Conservation (phyloP, 2,888 invertebrate genomes). For the Aphelenchoides bicaudatus region DNA sequence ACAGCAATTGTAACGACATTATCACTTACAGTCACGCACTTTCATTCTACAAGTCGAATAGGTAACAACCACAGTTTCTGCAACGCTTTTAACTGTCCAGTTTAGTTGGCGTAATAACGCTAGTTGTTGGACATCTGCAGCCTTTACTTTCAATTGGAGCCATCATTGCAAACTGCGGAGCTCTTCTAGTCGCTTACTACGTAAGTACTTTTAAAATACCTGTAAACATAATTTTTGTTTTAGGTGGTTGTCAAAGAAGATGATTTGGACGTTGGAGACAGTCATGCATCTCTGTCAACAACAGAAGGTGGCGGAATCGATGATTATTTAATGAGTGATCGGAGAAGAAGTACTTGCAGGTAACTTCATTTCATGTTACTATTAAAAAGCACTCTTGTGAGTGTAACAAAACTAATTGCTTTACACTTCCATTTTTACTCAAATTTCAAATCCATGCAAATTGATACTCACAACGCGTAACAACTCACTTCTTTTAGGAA, state of each 20-base stretch:
- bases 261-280: slow-evolving; percentile 56
- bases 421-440: neutral
- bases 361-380: too few species aligned
- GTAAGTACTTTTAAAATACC: too few species aligned
- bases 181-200: slow-evolving; percentile 58
- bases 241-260: slow-evolving; percentile 60
- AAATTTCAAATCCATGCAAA: neutral
- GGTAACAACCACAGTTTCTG: slow-evolving; percentile 28
- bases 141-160: slow-evolving; percentile 54
- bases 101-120: slow-evolving; percentile 51
- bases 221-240: too few species aligned
- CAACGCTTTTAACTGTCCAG: slow-evolving; percentile 8
- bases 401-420: neutral
- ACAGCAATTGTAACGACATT: slow-evolving; percentile 57
- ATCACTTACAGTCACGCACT: slow-evolving; percentile 57
- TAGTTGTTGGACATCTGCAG: slow-evolving; percentile 55
- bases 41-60: slow-evolving; percentile 53
- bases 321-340: slow-evolving; percentile 34
- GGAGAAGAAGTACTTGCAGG: slow-evolving; percentile 32
- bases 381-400: too few species aligned
- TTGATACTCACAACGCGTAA: neutral
- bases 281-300: slow-evolving; percentile 48
- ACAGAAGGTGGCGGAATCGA: slow-evolving; percentile 40
- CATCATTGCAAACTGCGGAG: slow-evolving; percentile 57
- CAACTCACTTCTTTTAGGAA: slow-evolving; percentile 39